Evolutionary conservation across 2,797 vertebrate species (phyloP), one percentile per base, ranked within the genome.

Genomic region (Pampus argenteus): DNA sequence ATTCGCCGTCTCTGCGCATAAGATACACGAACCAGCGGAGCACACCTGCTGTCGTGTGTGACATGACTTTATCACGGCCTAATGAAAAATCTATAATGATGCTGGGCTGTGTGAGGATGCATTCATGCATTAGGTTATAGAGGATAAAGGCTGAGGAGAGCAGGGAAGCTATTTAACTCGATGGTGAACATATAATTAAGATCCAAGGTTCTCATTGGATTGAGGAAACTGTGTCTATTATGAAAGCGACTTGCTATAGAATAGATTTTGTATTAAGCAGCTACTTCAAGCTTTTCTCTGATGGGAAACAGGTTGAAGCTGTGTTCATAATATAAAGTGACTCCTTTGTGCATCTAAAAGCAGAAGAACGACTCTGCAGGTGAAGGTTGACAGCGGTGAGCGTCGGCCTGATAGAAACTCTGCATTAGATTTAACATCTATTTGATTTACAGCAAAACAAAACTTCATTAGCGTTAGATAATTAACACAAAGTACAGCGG

Each of bases 111-210:
- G 83, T 85, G 86, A 79, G 47, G 74, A 66, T 15, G 83, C 84
- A 89, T 90, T 72, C 62, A 74, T 56, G 74, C 44, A n/a, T 71
- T 28, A 48, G 29, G 75, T 90, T 86, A 88, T 0, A 22, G 50
- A 5, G 25, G 51, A 64, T 29, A 0, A 52, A 62, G 47, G 50
- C 25, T 3, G 67, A 61, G 50, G 51, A 66, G 22, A 23, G 22
- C 0, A 29, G 70, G 47, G 4, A 68, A 76, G 36, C 26, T 13
- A 25, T 42, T 62, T 67, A 31, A 61, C 45, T 67, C 7, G 28
- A 38, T 9, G 34, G 66, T 57, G 38, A 66, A 77, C 57, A 42
- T 14, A 60, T 57, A 5, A 59, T 40, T 26, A 28, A 52, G 22
- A 74, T 36, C 40, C 51, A 59, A 23, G 51, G 58, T 14, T 34